Base-by-base conservation (phyloP, 1,140 invertebrate genomes). In the Idris sp. region DNA sequence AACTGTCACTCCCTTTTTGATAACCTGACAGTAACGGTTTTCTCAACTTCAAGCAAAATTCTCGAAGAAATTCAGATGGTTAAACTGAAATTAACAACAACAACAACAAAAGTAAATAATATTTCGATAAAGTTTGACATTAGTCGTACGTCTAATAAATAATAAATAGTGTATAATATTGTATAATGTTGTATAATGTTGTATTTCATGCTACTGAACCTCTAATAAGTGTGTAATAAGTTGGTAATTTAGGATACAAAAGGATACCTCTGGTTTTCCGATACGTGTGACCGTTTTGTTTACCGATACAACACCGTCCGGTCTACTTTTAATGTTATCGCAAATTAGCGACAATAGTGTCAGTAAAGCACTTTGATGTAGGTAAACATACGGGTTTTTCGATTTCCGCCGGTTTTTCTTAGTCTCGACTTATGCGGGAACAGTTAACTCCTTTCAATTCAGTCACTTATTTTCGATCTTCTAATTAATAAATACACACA, bases 311-410 rank as follows among this genome's bases (percentile, higher is more conserved):
- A 59, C 54, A 19, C 49, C 48, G 19, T 48, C 10, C 31, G 56
- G 38, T 33, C 67, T 38, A 61, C 56, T 71, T n/a, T 71, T 14
- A 38, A 40, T 28, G 46, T 48, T 71, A 71, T 71, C 67, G 56
- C 67, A 61, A 71, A 71, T 71, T 71, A 62, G 67, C 56, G 48
- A 56, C 48, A 71, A 71, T 40, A 71, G 67, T 71, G 67, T 71
- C 56, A 71, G 67, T 51, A 62, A 71, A 46, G 65, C 51, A 35
- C 40, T 9, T 51, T 48, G 22, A 4, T 3, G 22, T 28, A 35
- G 54, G 46, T 61, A 54, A 69, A 61, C 54, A 62, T 61, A 62
- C 67, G 40, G 56, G 65, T 69, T 69, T 69, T 69, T 69, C 25
- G 31, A 69, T 69, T 69, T 69, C 64, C 64, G 64, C 30, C 11